Conservation (phyloP, 2,797 vertebrate genomes). For the Tangara arthus region DNA sequence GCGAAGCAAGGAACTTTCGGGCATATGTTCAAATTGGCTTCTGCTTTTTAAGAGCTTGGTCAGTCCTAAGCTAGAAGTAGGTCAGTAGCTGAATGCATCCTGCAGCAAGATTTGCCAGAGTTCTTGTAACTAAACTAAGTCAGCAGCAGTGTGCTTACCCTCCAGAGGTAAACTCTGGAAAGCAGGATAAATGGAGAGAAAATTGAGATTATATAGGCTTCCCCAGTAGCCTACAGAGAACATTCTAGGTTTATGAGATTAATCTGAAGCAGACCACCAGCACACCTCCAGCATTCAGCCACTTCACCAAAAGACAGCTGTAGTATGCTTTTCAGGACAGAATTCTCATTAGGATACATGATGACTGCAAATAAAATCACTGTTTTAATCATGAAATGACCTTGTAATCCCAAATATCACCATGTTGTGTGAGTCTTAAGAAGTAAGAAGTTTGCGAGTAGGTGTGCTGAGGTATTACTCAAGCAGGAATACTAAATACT, state of each 20-base stretch:
- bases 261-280: not conserved
- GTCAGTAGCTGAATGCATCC: not conserved
- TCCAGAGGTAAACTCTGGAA: not conserved
- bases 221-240: not conserved
- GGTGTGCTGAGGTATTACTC: not conserved
- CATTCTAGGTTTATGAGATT: not conserved
- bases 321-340: not conserved
- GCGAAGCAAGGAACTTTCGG: not conserved
- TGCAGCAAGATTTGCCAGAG: not conserved
- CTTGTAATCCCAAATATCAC: not conserved
- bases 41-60: not conserved
- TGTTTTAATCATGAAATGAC: not conserved
- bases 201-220: not conserved
- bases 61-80: conserved; percentile 9
- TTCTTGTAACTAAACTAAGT: not conserved
- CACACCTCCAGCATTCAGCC: not conserved
- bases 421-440: not conserved
- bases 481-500: not conserved
- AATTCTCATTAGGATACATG: not conserved
- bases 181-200: not conserved
- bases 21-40: not conserved
- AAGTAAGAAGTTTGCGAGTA: not conserved
- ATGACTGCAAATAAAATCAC: not conserved
- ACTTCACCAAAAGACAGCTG: not conserved
- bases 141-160: not conserved